Evolutionary conservation across 1,140 invertebrate genomes (phyloP).

Genomic region (Lordiphosa mommai): DNA sequence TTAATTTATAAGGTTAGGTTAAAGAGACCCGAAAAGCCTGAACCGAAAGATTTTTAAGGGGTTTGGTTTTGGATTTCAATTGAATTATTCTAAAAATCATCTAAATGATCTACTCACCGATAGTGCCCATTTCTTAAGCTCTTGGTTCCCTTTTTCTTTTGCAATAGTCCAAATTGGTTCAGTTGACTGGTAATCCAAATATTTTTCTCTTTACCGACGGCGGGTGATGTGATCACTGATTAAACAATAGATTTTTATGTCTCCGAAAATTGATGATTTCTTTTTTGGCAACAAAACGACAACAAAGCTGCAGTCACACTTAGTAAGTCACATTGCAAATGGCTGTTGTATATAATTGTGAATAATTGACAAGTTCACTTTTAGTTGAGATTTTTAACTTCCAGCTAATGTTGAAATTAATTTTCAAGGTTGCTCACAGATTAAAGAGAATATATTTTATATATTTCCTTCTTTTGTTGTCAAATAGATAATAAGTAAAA

Average conservation of each 20-base stretch:
- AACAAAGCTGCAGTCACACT: slow-evolving; percentile 42
- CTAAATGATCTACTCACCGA: slow-evolving; percentile 38
- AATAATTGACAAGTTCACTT: slow-evolving; percentile 39
- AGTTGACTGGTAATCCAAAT: slow-evolving; percentile 10
- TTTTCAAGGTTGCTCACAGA: slow-evolving; percentile 46
- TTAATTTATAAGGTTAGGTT: no score
- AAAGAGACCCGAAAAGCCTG: no score
- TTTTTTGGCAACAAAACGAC: slow-evolving; percentile 38
- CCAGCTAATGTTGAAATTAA: slow-evolving; percentile 27
- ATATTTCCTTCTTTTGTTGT: slow-evolving; percentile 2
- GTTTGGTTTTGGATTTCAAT: no score
- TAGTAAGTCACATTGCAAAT: slow-evolving; percentile 67
- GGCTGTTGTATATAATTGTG: slow-evolving; percentile 8
- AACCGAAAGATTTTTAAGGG: no score
- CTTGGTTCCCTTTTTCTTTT: slow-evolving; percentile 5
- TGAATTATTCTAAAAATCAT: background rate
- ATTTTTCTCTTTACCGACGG: background rate
- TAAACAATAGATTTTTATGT: background rate
- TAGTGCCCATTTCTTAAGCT: slow-evolving; percentile 54
- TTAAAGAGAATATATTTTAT: slow-evolving; percentile 30
- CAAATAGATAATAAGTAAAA: slow-evolving; percentile 19
- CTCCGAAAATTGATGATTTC: background rate
- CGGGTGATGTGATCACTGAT: background rate
- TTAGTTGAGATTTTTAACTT: slow-evolving; percentile 31
- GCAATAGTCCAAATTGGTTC: slow-evolving; percentile 30